These are phyloP conservation scores for Paramuricea clavata DNA, from an alignment of 92 coral and sea anemone genomes.

Conservation along the genomic window DNA sequence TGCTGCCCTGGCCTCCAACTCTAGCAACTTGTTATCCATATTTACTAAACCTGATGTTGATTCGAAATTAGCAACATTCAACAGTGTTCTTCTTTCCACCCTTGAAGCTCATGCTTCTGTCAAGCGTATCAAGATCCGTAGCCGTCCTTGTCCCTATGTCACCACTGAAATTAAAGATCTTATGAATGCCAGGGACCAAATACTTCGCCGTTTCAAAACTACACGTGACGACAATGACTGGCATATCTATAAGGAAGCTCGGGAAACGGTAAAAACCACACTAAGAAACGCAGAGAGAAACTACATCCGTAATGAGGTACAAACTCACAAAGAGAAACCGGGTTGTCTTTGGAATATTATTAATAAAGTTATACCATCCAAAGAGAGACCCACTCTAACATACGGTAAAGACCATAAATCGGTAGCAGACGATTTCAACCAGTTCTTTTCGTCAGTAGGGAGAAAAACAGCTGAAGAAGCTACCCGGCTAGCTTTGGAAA, in stretches of 20 bases:
- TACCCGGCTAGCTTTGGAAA: slow-evolving; percentile 10
- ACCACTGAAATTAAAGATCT: slow-evolving; percentile 56
- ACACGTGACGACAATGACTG: slow-evolving; percentile 42
- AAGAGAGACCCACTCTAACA: slow-evolving; percentile 7
- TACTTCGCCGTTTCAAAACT: background rate
- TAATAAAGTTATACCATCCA: background rate
- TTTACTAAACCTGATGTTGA: slow-evolving; percentile 31
- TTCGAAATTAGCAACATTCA: slow-evolving; percentile 38
- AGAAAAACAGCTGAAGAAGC: slow-evolving; percentile 20
- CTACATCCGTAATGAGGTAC: slow-evolving; percentile 21
- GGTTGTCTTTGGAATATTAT: slow-evolving; percentile 54
- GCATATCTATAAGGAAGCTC: slow-evolving; percentile 22
- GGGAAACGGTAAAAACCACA: slow-evolving; percentile 18
- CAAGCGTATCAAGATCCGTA: slow-evolving; percentile 38
- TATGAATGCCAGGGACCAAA: slow-evolving; percentile 32
- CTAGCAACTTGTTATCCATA: slow-evolving; percentile 23
- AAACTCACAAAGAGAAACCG: slow-evolving; percentile 22
- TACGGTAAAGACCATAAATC: slow-evolving; percentile 24
- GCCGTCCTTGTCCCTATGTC: slow-evolving; percentile 53
- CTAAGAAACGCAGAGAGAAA: slow-evolving; percentile 33
- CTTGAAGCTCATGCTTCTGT: slow-evolving; percentile 52
- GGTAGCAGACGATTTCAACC: slow-evolving; percentile 45
- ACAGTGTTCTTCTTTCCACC: slow-evolving; percentile 16
- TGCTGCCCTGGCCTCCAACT: slow-evolving; percentile 46
- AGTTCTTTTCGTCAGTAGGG: slow-evolving; percentile 45